Conservation (phyloP, 2,797 vertebrate species). For the Coranthus polyacanthus region DNA sequence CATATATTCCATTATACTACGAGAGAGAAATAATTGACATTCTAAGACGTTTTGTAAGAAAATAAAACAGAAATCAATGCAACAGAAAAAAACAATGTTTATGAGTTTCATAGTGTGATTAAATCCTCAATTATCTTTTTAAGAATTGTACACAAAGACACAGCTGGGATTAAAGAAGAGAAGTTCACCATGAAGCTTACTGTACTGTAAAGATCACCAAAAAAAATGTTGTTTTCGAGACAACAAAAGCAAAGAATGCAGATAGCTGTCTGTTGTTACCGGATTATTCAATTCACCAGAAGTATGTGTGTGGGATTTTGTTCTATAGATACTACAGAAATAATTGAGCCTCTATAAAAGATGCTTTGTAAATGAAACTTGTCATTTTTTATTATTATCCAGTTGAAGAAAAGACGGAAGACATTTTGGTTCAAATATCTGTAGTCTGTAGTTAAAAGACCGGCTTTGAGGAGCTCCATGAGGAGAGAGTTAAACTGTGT, state of each 20-base stretch:
- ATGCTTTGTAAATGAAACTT: slow-evolving; percentile 14
- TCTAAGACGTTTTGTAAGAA: not conserved
- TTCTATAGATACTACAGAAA: not conserved
- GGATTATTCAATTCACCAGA: slow-evolving; percentile 10
- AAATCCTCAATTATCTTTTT: slow-evolving; percentile 7
- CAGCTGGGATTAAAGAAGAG: slow-evolving; percentile 44
- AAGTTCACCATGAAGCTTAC: slow-evolving; percentile 51
- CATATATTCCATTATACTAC: not conserved
- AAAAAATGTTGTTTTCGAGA: no score
- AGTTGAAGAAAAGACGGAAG: slow-evolving; percentile 20
- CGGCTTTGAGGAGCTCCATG: not conserved
- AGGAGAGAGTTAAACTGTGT: slow-evolving; percentile 56
- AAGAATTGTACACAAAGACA: slow-evolving; percentile 43
- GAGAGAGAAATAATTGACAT: not conserved
- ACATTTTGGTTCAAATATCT: slow-evolving; percentile 7
- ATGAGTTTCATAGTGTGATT: slow-evolving; percentile 17
- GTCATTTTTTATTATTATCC: slow-evolving; percentile 15
- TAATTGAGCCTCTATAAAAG: not conserved
- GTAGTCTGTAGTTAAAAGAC: slow-evolving; percentile 27
- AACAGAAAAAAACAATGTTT: slow-evolving; percentile 7
- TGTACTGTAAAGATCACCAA: slow-evolving; percentile 48
- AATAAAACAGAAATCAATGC: not conserved
- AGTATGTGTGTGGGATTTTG: not conserved
- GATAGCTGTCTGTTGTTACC: slow-evolving; percentile 5
- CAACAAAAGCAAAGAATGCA: slow-evolving; percentile 45